phyloP scores from a whole-genome alignment of 2,888 invertebrate species.

The Leucoptera coffeella region DNA sequence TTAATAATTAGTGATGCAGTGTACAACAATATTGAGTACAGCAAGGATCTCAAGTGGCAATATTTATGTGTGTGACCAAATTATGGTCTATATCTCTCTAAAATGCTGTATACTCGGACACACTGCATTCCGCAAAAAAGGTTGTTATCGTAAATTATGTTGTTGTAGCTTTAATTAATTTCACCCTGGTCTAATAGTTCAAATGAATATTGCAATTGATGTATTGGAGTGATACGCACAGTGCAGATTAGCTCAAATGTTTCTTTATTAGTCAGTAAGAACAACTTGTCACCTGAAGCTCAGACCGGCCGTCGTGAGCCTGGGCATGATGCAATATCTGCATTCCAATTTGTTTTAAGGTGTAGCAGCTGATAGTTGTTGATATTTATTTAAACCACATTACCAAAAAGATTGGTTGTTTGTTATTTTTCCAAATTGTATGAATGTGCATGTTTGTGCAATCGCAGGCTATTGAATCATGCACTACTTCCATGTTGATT shows the following conservation, averaged over 20 bases:
- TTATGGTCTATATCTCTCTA: too few species aligned
- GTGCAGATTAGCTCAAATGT: slow-evolving; percentile 25
- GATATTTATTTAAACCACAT: slow-evolving; percentile 41
- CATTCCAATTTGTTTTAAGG: slow-evolving; percentile 49
- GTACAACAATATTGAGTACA: too few species aligned
- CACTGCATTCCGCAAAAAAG: slow-evolving; percentile 36
- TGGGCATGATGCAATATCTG: slow-evolving; percentile 51
- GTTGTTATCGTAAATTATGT: slow-evolving; percentile 42
- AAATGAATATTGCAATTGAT: slow-evolving; percentile 36
- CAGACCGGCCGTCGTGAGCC: too few species aligned
- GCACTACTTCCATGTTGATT: too few species aligned
- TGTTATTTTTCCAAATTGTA: slow-evolving; percentile 49
- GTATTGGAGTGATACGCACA: slow-evolving; percentile 47
- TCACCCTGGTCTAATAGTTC: slow-evolving; percentile 32
- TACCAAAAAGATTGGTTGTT: slow-evolving; percentile 49
- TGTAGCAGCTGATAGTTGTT: slow-evolving; percentile 40
- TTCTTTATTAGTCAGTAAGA: slow-evolving; percentile 9
- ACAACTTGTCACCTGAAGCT: too few species aligned
- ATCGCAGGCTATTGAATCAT: too few species aligned
- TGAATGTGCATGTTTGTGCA: too few species aligned
- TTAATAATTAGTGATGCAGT: too few species aligned
- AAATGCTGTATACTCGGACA: slow-evolving; percentile 41
- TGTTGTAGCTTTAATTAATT: slow-evolving; percentile 44
- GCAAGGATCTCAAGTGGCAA: slow-evolving; percentile 53
- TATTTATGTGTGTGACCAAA: too few species aligned